These are phyloP conservation scores for Eupeodes latifasciatus DNA, from an alignment of 2,888 invertebrate species.

Conservation along the genomic window DNA sequence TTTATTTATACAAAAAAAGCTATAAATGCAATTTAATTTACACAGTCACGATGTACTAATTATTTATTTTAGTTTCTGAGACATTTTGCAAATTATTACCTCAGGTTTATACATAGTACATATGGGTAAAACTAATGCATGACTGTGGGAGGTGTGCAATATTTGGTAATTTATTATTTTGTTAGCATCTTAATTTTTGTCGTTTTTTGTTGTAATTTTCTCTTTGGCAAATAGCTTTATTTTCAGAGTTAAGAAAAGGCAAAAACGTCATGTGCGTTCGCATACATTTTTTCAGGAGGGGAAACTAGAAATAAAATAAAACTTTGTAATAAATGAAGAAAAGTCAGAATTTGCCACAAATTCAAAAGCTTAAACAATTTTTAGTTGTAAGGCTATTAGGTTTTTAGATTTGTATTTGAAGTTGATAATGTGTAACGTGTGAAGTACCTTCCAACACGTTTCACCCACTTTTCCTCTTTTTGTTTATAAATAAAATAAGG, in stretches of 20 bases:
- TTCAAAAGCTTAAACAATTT: no score
- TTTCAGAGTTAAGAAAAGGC: not conserved
- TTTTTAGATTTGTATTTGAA: no score
- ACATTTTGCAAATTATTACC: conserved; percentile 21
- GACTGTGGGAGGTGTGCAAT: conserved; percentile 12
- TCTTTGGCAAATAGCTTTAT: not conserved
- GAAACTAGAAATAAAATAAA: no score
- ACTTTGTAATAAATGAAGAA: no score
- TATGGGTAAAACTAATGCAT: not conserved
- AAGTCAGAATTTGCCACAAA: no score
- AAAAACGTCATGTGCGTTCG: no score
- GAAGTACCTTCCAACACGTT: no score
- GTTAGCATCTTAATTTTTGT: not conserved
- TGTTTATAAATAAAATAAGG: not conserved
- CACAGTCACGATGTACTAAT: conserved; percentile 21
- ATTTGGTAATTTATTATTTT: conserved; percentile 21
- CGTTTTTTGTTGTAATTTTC: not conserved
- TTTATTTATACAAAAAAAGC: not conserved
- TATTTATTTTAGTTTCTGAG: conserved; percentile 26
- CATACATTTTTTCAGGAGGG: no score
- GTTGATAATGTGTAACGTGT: no score
- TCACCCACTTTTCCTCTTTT: not conserved
- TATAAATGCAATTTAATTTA: not conserved
- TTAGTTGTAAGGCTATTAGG: no score
- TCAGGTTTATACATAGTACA: not conserved